phyloP scores from a whole-genome alignment of 1,140 invertebrate genomes.

The Condylostylus longicornis region DNA sequence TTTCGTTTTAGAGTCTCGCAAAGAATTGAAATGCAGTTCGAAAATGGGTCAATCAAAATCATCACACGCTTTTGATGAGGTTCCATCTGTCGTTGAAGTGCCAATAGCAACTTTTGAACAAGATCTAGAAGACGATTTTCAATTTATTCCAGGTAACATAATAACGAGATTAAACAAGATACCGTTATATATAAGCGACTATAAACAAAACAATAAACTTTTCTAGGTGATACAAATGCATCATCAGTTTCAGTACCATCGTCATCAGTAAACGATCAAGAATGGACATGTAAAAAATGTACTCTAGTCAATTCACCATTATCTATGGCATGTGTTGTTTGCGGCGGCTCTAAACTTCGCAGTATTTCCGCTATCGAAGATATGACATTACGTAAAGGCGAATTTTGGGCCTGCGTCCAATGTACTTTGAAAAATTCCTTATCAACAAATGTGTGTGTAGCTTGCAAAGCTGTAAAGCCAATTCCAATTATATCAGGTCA shows the following conservation, averaged over 20 bases:
- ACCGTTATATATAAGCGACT: too few species aligned
- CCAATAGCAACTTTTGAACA: slow-evolving; percentile 34
- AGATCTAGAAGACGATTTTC: slow-evolving; percentile 37
- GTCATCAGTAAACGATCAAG: slow-evolving; percentile 25
- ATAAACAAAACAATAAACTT: background rate
- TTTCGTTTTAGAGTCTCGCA: slow-evolving; percentile 4
- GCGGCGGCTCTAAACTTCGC: slow-evolving; percentile 61
- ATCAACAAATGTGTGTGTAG: slow-evolving; percentile 52
- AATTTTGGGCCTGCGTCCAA: slow-evolving; percentile 59
- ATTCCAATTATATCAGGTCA: slow-evolving; percentile 13
- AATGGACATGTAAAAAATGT: slow-evolving; percentile 78
- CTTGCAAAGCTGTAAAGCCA: slow-evolving; percentile 44
- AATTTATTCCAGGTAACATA: slow-evolving; percentile 29
- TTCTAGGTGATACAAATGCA: background rate
- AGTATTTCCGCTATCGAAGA: slow-evolving; percentile 48
- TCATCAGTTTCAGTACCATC: background rate
- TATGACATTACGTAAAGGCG: slow-evolving; percentile 52
- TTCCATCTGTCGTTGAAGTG: slow-evolving; percentile 12
- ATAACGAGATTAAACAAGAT: background rate
- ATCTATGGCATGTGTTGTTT: slow-evolving; percentile 59
- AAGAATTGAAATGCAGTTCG: slow-evolving; percentile 1
- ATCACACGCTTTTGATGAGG: slow-evolving; percentile 6
- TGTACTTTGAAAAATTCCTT: slow-evolving; percentile 77
- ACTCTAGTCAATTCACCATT: slow-evolving; percentile 61
- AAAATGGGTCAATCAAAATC: slow-evolving; percentile 8